These are phyloP conservation scores for Branchellion lobata DNA, from an alignment of 2,888 invertebrate species.

Conservation along the genomic window DNA sequence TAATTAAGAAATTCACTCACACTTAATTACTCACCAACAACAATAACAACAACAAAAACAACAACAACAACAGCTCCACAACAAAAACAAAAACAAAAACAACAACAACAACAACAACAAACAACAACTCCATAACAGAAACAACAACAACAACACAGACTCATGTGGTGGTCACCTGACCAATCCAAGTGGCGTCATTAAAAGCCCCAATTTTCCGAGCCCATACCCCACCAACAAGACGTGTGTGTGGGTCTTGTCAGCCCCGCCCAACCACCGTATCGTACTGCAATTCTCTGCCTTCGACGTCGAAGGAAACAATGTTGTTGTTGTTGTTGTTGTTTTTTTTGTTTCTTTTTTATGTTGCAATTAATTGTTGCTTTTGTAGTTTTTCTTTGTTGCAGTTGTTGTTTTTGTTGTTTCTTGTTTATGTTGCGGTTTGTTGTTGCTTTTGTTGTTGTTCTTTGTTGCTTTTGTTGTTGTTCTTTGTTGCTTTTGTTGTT, in stretches of 20 bases:
- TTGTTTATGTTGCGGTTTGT: too few species aligned
- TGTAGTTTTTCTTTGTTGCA: not conserved
- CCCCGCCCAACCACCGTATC: slow-evolving; percentile 85
- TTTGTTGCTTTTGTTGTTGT: too few species aligned
- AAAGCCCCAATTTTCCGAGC: slow-evolving; percentile 92
- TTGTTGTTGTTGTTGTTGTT: too few species aligned
- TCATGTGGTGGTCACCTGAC: slow-evolving; percentile 92
- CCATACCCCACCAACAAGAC: slow-evolving; percentile 90
- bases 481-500: too few species aligned
- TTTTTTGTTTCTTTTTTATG: too few species aligned
- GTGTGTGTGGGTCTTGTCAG: slow-evolving; percentile 96
- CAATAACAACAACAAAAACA: not conserved
- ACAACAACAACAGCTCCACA: not conserved
- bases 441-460: too few species aligned
- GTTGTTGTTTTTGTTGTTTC: too few species aligned
- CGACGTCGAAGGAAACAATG: slow-evolving; percentile 79
- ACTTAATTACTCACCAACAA: not conserved
- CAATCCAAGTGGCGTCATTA: slow-evolving; percentile 82
- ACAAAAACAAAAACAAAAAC: not conserved
- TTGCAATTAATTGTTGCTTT: not conserved
- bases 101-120: not conserved
- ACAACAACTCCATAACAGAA: not conserved
- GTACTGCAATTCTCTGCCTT: slow-evolving; percentile 96
- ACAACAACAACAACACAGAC: slow-evolving; percentile 68
- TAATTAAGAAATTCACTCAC: too few species aligned